Evolutionary conservation across 92 coral and sea anemone genomes (phyloP), one percentile per base, ranked within the genome.

Genomic region (Paramuricea clavata): DNA sequence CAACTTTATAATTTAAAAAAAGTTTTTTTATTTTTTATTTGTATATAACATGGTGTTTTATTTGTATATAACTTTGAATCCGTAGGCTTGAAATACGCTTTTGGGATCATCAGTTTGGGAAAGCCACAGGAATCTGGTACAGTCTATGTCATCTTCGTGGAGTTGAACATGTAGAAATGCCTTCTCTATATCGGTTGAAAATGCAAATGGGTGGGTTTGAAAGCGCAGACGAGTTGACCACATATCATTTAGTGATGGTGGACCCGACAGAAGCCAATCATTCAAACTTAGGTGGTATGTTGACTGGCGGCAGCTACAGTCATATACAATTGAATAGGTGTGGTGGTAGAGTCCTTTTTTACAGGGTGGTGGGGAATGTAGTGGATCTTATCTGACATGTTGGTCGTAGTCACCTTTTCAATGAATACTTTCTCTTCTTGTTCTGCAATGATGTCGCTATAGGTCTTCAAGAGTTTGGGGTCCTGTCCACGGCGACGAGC

Each of bases 311-410:
- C n/a, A 86, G 71, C 93, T 86, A 67, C 93, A 81, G 76, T 86
- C 87, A 47, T 47, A 86, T 0, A 81, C 93, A 5, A 90, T 50
- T 88, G 26, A 65, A 87, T 74, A 16, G 91, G 91, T 8, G 91
- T 90, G 36, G 91, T 90, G 19, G 88, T 23, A 1, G 90, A 81
- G 12, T 87, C 88, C 19, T 86, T 85, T 69, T 81, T 86, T 22
- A 90, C 90, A 19, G 85, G 65, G 22, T 90, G 93, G 35, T 86
- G 80, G 21, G 90, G 91, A 6, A 90, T 65, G 42, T 90, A 81
- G 75, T 86, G 93, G 22, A 80, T n/a, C 93, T 2, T 21, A 71
- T 35, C 86, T 87, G n/a, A n/a, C n/a, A 6, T 54, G 3, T 47
- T 69, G 62, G 19, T 59, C 23, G 5, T 50, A 33, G 57, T 34